Evolutionary conservation across 1,140 invertebrate species (phyloP).

Genomic region (Cepaea nemoralis): DNA sequence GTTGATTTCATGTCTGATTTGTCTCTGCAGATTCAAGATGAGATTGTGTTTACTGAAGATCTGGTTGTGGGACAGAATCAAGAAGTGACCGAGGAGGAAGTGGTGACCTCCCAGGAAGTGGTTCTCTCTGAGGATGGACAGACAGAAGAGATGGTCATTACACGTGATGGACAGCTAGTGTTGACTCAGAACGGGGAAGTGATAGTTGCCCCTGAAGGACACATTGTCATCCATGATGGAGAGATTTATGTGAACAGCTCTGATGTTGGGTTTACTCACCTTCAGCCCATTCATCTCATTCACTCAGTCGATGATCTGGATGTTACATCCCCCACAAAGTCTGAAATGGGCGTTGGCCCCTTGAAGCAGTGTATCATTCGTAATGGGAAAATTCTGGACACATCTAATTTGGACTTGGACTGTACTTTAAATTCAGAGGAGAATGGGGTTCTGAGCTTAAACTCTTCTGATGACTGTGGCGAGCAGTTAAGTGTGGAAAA

Average conservation of each 20-base stretch:
- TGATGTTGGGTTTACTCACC: conserved; percentile 14
- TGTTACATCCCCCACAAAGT: background rate
- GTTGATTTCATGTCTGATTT: too few species aligned
- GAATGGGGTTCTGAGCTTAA: background rate
- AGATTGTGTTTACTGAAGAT: conserved; percentile 34
- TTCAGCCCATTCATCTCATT: conserved; percentile 30
- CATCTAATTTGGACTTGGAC: background rate
- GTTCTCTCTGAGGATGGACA: conserved; percentile 24
- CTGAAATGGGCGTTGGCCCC: background rate
- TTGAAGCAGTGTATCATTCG: conserved; percentile 28
- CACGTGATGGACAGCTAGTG: conserved; percentile 16
- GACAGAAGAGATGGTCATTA: conserved; percentile 34
- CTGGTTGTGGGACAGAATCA: conserved; percentile 39
- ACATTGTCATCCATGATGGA: conserved; percentile 27
- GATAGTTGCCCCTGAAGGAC: conserved; percentile 20
- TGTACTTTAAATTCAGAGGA: conserved; percentile 28
- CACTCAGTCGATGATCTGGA: conserved; percentile 21
- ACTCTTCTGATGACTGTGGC: background rate
- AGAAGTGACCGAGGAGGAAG: conserved; percentile 37
- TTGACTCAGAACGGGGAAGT: conserved; percentile 17
- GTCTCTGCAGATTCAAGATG: conserved; percentile 1
- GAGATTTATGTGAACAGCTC: conserved; percentile 27
- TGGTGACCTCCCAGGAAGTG: conserved; percentile 21
- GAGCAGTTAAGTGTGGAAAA: background rate
- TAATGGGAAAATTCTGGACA: conserved; percentile 19